phyloP scores from a whole-genome alignment of 2,888 invertebrate genomes.

The Clitarchus hookeri region DNA sequence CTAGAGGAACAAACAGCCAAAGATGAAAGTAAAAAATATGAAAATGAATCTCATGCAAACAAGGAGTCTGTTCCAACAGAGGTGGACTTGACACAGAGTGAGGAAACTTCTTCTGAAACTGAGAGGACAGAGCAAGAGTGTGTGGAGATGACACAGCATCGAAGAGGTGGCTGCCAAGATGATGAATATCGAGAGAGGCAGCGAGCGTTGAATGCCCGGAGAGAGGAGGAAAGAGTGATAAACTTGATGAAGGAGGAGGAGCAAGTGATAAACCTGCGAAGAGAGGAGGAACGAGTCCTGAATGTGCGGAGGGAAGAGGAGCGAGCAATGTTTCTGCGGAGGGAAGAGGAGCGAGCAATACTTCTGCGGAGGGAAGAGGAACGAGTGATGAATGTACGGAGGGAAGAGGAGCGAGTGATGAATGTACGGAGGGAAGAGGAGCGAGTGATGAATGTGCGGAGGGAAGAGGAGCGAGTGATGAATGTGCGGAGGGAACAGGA shows the following conservation, averaged over 20 bases:
- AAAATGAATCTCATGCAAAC: constrained; percentile 51
- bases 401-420: constrained; percentile 41
- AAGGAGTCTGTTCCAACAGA: constrained; percentile 42
- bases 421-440: constrained; percentile 43
- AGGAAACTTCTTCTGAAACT: constrained; percentile 6
- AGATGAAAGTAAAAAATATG: constrained; percentile 54
- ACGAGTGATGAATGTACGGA: no score
- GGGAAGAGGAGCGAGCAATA: no score
- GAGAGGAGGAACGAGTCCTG: no score
- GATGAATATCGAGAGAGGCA: constrained; percentile 40
- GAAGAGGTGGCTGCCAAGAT: constrained; percentile 10
- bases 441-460: background rate
- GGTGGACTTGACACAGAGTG: constrained; percentile 33
- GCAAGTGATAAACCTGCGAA: no score
- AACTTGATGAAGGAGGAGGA: no score
- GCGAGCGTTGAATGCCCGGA: constrained; percentile 40
- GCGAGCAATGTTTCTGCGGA: no score
- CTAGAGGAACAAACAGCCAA: constrained; percentile 47
- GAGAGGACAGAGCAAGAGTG: background rate
- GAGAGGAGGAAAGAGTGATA: no score
- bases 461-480: background rate
- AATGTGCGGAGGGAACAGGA: background rate
- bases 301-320: no score
- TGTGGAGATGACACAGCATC: background rate
- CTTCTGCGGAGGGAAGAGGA: no score